Conservation (phyloP, 2,797 vertebrate species). For the Paedocypris micromegethes region DNA sequence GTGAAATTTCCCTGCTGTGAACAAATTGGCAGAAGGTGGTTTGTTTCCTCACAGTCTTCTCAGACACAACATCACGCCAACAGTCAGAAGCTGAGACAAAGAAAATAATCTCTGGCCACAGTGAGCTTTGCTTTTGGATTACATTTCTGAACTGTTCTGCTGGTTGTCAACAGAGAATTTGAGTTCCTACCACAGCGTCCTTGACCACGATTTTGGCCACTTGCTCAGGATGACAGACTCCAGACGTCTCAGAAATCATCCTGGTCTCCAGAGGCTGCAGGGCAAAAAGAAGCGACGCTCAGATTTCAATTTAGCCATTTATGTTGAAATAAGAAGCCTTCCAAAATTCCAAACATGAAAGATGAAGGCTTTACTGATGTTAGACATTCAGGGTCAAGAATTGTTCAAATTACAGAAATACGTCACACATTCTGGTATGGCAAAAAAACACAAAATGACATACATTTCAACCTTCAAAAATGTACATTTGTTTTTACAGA, state of each 20-base stretch:
- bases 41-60: no score
- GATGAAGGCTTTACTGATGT: not conserved
- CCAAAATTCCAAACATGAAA: not conserved
- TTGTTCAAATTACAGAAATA: no score
- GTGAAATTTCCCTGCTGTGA: slow-evolving; percentile 92
- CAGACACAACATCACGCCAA: no score
- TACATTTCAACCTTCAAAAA: no score
- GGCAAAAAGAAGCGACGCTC: not conserved
- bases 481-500: no score
- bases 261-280: slow-evolving; percentile 88
- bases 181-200: slow-evolving; percentile 78
- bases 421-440: not conserved
- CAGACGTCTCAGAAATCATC: slow-evolving; percentile 91
- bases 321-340: no score
- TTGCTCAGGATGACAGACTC: slow-evolving; percentile 89
- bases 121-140: no score
- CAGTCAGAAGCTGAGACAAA: not conserved
- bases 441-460: not conserved
- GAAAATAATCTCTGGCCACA: not conserved
- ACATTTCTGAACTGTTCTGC: no score
- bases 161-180: not conserved
- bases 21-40: not conserved
- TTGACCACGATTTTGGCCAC: slow-evolving; percentile 91
- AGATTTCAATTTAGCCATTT: not conserved
- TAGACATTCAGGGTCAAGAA: no score